Percentiles rank a stretch among this genome's conserved stretches.
Evolutionary conservation across 2,888 invertebrate genomes (phyloP).

Genomic region (Xestia rhomboidea): DNA sequence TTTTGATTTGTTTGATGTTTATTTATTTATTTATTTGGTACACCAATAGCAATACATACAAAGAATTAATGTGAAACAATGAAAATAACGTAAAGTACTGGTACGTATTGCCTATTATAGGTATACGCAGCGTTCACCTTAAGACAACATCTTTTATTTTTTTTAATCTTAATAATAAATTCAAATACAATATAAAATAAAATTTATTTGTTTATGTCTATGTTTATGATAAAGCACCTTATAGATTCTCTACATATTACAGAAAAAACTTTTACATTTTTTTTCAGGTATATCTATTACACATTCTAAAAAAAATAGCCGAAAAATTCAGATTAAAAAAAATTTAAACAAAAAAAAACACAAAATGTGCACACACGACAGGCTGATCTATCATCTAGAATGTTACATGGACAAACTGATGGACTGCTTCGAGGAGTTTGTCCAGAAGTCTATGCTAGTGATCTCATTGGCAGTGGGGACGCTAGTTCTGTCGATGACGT

Average conservation of each 20-base stretch:
- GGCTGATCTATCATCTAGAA: constrained; percentile 71
- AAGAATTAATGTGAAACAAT: too few relatives aligned
- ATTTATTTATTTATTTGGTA: too few relatives aligned
- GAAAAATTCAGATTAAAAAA: background rate
- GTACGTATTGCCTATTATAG: too few relatives aligned
- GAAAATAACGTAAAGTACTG: too few relatives aligned
- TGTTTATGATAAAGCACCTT: background rate
- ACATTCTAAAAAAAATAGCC: constrained; percentile 74
- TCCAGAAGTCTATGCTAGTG: constrained; percentile 78
- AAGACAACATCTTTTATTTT: too few relatives aligned
- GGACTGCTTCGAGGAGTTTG: constrained; percentile 78
- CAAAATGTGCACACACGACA: constrained; percentile 75
- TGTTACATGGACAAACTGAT: constrained; percentile 79
- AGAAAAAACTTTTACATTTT: constrained; percentile 9
- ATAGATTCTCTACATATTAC: too few relatives aligned
- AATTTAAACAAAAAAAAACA: constrained; percentile 18
- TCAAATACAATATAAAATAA: too few relatives aligned
- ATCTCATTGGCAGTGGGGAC: constrained; percentile 75
- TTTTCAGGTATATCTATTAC: constrained; percentile 85
- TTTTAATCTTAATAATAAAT: too few relatives aligned
- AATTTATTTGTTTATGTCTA: too few relatives aligned
- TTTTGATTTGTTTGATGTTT: too few relatives aligned
- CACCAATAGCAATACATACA: too few relatives aligned
- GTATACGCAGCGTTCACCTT: too few relatives aligned
- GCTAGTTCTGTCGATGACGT: constrained; percentile 73